Evolutionary conservation across 2,113 vertebrate genomes (phyloP), one percentile per base, ranked within the genome.

Genomic region (Brachirus orientalis): DNA sequence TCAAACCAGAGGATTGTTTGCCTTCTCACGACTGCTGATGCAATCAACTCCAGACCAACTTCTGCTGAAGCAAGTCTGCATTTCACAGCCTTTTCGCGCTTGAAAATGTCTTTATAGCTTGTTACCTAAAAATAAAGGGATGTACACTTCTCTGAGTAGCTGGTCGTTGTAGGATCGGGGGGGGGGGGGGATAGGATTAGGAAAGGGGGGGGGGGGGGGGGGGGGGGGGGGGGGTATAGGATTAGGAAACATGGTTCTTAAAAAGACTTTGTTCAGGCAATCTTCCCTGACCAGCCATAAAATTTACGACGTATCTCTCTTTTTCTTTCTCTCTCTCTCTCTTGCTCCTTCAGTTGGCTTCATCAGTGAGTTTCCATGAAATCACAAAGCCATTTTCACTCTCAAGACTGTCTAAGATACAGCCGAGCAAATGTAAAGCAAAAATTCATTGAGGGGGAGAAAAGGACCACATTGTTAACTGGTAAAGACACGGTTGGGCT

Each of bases 361-460:
- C 63, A 38, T 22, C 17, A 41, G 10, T 0, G 7, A 70, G 58
- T 84, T 88, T 86, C 85, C 86, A 82, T 73, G 73, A 82, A 68
- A 75, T 77, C 33, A 16, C 54, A 54, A 36, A 41, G 68, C 59
- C 48, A 64, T 71, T 40, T 65, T 78, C 33, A 0, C 67, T 57
- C 78, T 75, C 61, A 66, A 69, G 69, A 80, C 69, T 72, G 69
- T 41, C 59, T 28, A 10, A 61, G 70, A 81, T 43, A 72, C 72
- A 63, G 37, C 69, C 69, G 44, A 80, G 77, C 80, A 61, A 85
- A 84, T 67, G 73, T 83, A 84, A 86, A 75, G 82, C 46, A 19
- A 80, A 79, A 77, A 83, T 70, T 85, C 75, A 80, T 53, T 0
- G 20, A 9, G 72, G 71, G 75, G 80, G 28, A 55, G 79, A 70